phyloP scores from a whole-genome alignment of 2,888 invertebrate species.

The Incurvaria masculella region DNA sequence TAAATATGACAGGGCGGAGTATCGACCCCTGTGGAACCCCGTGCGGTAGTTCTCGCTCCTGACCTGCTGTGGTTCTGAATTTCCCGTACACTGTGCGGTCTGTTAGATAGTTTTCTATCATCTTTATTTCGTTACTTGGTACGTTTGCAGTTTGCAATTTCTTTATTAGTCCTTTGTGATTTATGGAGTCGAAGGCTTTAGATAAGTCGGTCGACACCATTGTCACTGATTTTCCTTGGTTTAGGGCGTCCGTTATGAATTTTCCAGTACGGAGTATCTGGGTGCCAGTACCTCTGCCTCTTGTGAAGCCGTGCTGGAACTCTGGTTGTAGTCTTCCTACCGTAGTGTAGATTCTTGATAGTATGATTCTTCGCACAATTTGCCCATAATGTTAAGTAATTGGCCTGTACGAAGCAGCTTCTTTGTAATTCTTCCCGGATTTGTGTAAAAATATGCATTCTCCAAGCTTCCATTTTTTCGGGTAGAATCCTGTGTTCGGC shows the following conservation, averaged over 20 bases:
- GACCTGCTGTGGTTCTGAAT: neutral
- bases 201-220: neutral
- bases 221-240: neutral
- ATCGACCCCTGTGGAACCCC: slow-evolving; percentile 4
- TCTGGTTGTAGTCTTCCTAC: neutral
- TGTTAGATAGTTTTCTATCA: neutral
- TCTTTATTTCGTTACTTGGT: neutral
- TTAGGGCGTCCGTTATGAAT: neutral
- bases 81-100: neutral
- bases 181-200: slow-evolving; percentile 2
- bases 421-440: slow-evolving; percentile 1
- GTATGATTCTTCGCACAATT: neutral
- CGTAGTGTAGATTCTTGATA: too few species aligned
- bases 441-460: neutral
- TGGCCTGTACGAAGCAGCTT: neutral
- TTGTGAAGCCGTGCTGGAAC: neutral
- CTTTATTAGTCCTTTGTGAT: neutral
- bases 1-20: slow-evolving; percentile 1
- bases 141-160: neutral
- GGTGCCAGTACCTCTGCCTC: neutral
- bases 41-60: neutral
- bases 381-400: neutral
- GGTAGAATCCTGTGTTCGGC: neutral
- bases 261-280: neutral
- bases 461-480: neutral